phyloP scores from a whole-genome alignment of 2,113 vertebrate species.

The Microtus ochrogaster region DNA sequence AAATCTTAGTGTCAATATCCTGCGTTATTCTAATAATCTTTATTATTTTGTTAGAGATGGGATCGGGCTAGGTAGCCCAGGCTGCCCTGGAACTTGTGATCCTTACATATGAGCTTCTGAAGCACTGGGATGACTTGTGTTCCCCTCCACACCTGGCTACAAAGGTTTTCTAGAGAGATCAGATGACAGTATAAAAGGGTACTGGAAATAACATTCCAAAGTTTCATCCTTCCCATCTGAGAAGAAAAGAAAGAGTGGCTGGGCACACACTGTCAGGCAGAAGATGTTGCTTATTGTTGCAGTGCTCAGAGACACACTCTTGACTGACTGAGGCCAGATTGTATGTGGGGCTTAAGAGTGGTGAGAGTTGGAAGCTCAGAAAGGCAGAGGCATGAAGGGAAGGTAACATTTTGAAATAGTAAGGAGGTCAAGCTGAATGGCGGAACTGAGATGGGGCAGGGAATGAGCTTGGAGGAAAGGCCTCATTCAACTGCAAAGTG shows the following conservation, averaged over 20 bases:
- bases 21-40: not conserved
- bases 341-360: not conserved
- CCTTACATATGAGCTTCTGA: not conserved
- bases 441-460: not conserved
- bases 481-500: not conserved
- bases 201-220: conserved; percentile 47
- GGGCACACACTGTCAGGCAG: not conserved
- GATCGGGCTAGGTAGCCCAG: not conserved
- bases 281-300: not conserved
- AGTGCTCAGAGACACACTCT: not conserved
- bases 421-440: not conserved
- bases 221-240: conserved; percentile 19
- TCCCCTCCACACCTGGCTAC: not conserved
- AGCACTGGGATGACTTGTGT: too few relatives aligned
- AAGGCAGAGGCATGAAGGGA: not conserved
- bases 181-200: not conserved
- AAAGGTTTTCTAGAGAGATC: conserved; percentile 22
- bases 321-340: not conserved
- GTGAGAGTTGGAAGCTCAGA: not conserved
- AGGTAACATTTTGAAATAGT: not conserved
- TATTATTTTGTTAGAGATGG: not conserved
- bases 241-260: not conserved
- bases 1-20: conserved; percentile 32
- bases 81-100: not conserved
- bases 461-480: not conserved